These are phyloP conservation scores for Echiichthys vipera DNA, from an alignment of 2,797 vertebrate species.

Conservation along the genomic window DNA sequence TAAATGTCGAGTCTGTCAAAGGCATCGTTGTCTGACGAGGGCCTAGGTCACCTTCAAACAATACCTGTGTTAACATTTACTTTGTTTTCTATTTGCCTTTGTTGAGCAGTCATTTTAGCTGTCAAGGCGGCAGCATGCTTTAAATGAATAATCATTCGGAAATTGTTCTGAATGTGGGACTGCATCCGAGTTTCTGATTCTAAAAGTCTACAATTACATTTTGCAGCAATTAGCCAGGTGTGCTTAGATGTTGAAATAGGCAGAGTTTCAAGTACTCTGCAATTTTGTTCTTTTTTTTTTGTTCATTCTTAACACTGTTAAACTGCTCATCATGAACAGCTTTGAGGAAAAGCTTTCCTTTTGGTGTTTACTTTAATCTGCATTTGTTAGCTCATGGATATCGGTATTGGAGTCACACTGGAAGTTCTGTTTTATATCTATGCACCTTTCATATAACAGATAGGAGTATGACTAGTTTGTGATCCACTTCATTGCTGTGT, in stretches of 20 bases:
- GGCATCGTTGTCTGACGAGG: conserved; percentile 15
- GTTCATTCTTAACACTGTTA: conserved; percentile 42
- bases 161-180: conserved; percentile 20
- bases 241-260: conserved; percentile 41
- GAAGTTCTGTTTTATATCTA: conserved; percentile 35
- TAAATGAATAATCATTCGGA: conserved; percentile 35
- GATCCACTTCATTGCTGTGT: conserved; percentile 25
- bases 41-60: conserved; percentile 56
- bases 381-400: conserved; percentile 34
- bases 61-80: conserved; percentile 32
- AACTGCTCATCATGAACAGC: conserved; percentile 44
- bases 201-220: conserved; percentile 35
- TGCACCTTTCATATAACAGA: conserved; percentile 41
- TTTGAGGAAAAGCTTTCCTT: conserved; percentile 37
- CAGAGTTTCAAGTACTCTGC: conserved; percentile 19
- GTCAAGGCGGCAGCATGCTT: conserved; percentile 26
- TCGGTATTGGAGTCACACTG: neutral
- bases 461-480: conserved; percentile 16
- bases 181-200: conserved; percentile 29
- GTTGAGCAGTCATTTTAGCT: conserved; percentile 38
- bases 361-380: conserved; percentile 57
- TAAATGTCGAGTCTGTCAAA: conserved; percentile 46
- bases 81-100: conserved; percentile 26
- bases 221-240: conserved; percentile 62
- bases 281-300: conserved; percentile 34